Evolutionary conservation across 2,797 vertebrate species (phyloP).

Genomic region (Darevskia mixta): DNA sequence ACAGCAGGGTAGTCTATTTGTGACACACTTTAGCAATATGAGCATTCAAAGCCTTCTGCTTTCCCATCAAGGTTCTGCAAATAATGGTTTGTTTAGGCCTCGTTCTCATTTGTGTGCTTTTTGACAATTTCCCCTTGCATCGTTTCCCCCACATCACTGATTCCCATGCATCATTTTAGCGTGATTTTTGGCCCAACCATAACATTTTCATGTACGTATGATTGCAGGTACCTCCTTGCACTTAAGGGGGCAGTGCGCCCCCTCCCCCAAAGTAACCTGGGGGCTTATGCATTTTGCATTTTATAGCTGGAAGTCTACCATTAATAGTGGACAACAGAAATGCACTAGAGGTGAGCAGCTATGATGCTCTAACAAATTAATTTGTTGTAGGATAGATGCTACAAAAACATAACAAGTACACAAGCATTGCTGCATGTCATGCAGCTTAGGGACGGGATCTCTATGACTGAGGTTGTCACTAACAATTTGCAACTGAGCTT

Average conservation of each 20-base stretch:
- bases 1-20: constrained; percentile 16
- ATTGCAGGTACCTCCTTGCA: neutral
- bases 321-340: neutral
- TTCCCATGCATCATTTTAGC: neutral
- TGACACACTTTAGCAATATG: constrained; percentile 79
- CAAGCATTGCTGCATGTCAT: neutral
- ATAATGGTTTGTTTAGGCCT: constrained; percentile 47
- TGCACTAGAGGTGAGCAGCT: neutral
- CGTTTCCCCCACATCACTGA: neutral
- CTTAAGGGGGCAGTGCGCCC: neutral
- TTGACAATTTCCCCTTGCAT: neutral
- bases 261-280: neutral
- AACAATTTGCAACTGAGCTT: neutral
- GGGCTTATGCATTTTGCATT: constrained; percentile 6
- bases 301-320: neutral
- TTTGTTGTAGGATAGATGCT: neutral
- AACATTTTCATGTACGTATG: neutral
- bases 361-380: neutral
- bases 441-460: neutral
- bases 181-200: neutral
- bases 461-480: neutral
- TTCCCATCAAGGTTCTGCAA: constrained; percentile 60
- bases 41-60: constrained; percentile 62
- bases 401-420: constrained; percentile 3
- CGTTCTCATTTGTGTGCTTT: neutral